Base-by-base conservation (phyloP, 2,797 vertebrate genomes). In the Catharus ustulatus region DNA sequence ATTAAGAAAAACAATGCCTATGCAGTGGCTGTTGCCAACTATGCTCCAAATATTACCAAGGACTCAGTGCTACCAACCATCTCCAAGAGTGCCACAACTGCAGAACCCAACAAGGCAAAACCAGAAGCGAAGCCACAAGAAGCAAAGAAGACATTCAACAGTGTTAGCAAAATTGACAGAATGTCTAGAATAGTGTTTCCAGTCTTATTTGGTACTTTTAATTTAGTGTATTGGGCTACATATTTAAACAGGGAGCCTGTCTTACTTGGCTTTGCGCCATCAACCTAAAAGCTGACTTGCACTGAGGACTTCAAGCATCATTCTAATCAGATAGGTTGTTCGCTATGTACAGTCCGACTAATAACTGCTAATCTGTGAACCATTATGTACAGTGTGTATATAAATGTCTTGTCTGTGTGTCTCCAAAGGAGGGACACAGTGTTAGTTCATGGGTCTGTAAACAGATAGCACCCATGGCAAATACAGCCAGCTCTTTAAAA, bases 131-230 rank as follows among this genome's bases (percentile, higher is more conserved):
- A 98, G 96, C 98, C 97, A 38, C 98, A 97, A 0, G 99, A 99
- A 78, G 98, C 98, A 94, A 99, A 99, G 98, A 99, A 99, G 98
- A 99, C 99, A 22, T 99, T 99, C 98, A 99, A 99, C 98, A 99
- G 99, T 24, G 99, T 99, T 86, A 99, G 99, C 98, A 99, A 99
- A 98, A 99, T 99, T 79, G 99, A 99, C 98, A 98, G 99, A 98
- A 99, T 99, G 98, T 99, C 99, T 92, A 98, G 99, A 97, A 98
- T 99, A 98, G 98, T 99, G 95, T 99, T 99, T 96, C 99, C 99
- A 8, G 98, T 99, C 94, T 98, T 99, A 96, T 99, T 99, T 94
- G 98, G 99, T 94, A 98, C 98, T 90, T 99, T 99, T 97, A 99
- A 99, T 97, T 98, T 99, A 81, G 99, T 99, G 87, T 99, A 99